A percentile compares a stretch with the other conserved stretches of the same genome.
These are phyloP conservation scores for Eurois occulta DNA, from an alignment of 2,888 invertebrate species.

Conservation along the genomic window DNA sequence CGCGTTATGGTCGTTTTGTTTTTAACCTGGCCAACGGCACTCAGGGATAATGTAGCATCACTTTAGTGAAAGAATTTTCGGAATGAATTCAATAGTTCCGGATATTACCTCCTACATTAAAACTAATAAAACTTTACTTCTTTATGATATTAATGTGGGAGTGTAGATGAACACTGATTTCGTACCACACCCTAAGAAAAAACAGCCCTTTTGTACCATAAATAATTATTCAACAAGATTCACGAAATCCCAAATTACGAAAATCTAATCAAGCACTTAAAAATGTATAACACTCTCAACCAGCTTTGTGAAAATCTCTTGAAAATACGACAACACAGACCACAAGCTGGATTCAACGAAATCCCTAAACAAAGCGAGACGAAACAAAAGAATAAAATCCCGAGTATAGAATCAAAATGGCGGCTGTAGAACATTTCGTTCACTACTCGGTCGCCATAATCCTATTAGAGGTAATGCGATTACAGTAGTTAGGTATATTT, in stretches of 20 bases:
- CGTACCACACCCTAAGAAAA: neutral
- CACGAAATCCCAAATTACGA: conserved; percentile 8
- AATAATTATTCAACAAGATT: neutral
- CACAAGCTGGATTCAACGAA: conserved; percentile 55
- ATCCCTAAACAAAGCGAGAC: conserved; percentile 61
- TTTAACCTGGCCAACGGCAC: too few species aligned
- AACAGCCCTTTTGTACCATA: neutral
- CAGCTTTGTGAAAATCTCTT: conserved; percentile 44
- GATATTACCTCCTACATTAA: neutral
- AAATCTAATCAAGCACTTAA: conserved; percentile 34
- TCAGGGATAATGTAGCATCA: neutral
- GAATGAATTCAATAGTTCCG: neutral
- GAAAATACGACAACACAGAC: conserved; percentile 42
- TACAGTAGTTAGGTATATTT: conserved; percentile 63
- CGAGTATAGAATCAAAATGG: conserved; percentile 55
- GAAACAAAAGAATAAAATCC: conserved; percentile 64
- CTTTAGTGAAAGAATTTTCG: neutral
- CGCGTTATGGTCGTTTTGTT: too few species aligned
- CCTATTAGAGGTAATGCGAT: conserved; percentile 67
- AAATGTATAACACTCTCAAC: conserved; percentile 28
- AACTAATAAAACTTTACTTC: neutral
- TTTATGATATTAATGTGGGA: neutral
- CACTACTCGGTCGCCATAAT: conserved; percentile 58
- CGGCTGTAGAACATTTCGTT: conserved; percentile 59
- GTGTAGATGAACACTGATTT: neutral